Conservation (phyloP, 1,140 invertebrate species). For the Scylla paramamosain region DNA sequence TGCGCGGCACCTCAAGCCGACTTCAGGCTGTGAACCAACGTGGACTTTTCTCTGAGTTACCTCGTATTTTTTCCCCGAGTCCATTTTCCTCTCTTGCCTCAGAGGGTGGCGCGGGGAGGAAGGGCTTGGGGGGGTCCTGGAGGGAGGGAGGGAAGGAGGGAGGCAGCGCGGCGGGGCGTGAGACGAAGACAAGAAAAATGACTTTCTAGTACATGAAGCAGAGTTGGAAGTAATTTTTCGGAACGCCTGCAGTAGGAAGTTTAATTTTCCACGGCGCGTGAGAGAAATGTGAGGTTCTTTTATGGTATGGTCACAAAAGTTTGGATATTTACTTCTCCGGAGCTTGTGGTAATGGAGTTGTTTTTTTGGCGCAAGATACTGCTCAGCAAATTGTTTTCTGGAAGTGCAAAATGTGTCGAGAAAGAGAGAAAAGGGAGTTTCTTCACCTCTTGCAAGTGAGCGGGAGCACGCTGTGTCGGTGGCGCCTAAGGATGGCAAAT, state of each 20-base stretch:
- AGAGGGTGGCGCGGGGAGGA: background rate
- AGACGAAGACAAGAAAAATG: conserved; percentile 36
- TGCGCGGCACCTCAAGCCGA: background rate
- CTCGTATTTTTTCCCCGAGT: background rate
- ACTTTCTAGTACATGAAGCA: conserved; percentile 53
- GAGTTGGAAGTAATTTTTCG: conserved; percentile 44
- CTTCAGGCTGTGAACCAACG: background rate
- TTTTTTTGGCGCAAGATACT: conserved; percentile 52
- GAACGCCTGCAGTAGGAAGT: conserved; percentile 31
- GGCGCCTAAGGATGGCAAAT: too few relatives aligned
- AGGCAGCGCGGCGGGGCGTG: background rate
- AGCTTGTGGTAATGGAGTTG: conserved; percentile 38
- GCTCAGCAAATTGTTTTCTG: conserved; percentile 21
- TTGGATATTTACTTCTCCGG: conserved; percentile 40
- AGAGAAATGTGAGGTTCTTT: conserved; percentile 47
- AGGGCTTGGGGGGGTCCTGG: background rate
- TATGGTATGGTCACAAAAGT: conserved; percentile 52
- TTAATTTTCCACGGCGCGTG: conserved; percentile 35
- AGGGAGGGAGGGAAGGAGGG: background rate
- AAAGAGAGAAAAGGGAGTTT: background rate
- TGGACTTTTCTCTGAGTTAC: background rate
- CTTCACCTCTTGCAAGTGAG: too few relatives aligned
- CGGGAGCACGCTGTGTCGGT: too few relatives aligned
- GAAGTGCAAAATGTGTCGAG: background rate
- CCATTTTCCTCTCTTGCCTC: background rate